A percentile compares a stretch with the other conserved stretches of the same genome.
These are phyloP conservation scores for Cyanoderma ruficeps DNA, from an alignment of 2,113 vertebrate species.

Conservation along the genomic window DNA sequence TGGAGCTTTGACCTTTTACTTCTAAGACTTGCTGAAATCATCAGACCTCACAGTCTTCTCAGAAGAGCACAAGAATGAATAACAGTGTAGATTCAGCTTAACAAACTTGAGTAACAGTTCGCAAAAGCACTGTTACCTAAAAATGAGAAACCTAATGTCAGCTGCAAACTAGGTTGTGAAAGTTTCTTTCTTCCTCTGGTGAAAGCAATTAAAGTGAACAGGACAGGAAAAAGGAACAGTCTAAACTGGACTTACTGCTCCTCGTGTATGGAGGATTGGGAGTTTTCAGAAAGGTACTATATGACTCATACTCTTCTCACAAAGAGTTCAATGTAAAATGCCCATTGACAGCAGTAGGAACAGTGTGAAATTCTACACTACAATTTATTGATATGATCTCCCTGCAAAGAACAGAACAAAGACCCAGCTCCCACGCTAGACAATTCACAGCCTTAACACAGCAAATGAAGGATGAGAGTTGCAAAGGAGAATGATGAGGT, in stretches of 20 bases:
- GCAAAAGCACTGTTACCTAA: constrained; percentile 22
- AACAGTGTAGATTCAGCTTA: constrained; percentile 10
- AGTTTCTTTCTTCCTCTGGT: not conserved
- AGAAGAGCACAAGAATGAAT: not conserved
- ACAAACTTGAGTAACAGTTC: constrained; percentile 41
- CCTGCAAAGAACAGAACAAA: constrained; percentile 42
- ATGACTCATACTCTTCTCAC: not conserved
- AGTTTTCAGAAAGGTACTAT: not conserved
- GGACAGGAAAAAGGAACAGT: not conserved
- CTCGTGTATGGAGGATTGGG: not conserved
- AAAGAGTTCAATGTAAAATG: not conserved
- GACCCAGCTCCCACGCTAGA: not conserved
- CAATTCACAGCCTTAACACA: not conserved
- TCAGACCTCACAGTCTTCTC: not conserved
- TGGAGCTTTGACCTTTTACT: constrained; percentile 33
- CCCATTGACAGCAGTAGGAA: constrained; percentile 10
- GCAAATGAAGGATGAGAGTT: not conserved
- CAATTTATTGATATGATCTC: constrained; percentile 50
- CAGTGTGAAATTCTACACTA: constrained; percentile 27
- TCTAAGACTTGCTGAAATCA: constrained; percentile 28
- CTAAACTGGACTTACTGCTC: not conserved
- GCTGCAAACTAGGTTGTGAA: not conserved
- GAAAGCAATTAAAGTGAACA: not conserved
- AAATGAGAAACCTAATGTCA: constrained; percentile 17
- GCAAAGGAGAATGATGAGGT: not conserved